Percentiles rank a stretch among this genome's conserved stretches.
Conservation (phyloP, 2,888 invertebrate species). For the Subacronicta megacephala region DNA sequence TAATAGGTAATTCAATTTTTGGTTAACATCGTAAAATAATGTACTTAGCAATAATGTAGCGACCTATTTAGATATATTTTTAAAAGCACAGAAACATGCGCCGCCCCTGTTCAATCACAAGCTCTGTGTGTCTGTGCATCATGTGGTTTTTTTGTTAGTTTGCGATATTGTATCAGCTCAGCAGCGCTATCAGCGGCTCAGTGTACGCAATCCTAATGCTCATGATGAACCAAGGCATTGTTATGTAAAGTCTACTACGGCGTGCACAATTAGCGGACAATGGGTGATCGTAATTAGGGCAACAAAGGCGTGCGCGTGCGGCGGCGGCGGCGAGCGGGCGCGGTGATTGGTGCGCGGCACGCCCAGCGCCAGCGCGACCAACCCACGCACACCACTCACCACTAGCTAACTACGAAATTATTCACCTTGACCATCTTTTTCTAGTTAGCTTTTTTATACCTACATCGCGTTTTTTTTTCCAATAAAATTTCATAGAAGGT, state of each 20-base stretch:
- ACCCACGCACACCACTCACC: slow-evolving; percentile 13
- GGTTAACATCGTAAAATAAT: too few species aligned
- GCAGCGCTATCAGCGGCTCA: neutral
- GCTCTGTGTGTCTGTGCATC: too few species aligned
- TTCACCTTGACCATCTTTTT: neutral
- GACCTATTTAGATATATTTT: too few species aligned
- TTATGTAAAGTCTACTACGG: slow-evolving; percentile 6
- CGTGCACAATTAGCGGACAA: slow-evolving; percentile 46
- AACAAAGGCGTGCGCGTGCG: slow-evolving; percentile 45
- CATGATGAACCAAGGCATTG: neutral
- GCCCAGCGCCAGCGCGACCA: slow-evolving; percentile 23
- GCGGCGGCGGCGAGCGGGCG: slow-evolving; percentile 19
- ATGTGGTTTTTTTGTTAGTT: too few species aligned
- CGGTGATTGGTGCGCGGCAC: slow-evolving; percentile 30
- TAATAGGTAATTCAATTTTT: too few species aligned
- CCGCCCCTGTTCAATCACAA: too few species aligned
- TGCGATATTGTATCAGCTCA: too few species aligned
- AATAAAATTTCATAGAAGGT: too few species aligned
- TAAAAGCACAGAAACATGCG: too few species aligned
- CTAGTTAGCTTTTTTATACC: neutral
- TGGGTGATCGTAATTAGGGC: slow-evolving; percentile 51
- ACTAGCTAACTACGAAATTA: neutral
- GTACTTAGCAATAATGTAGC: too few species aligned
- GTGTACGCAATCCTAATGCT: slow-evolving; percentile 2
- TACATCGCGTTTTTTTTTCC: neutral